Evolutionary conservation across 37 sponge, comb jelly and placozoan species (phyloP).

Genomic region (Spongilla lacustris): DNA sequence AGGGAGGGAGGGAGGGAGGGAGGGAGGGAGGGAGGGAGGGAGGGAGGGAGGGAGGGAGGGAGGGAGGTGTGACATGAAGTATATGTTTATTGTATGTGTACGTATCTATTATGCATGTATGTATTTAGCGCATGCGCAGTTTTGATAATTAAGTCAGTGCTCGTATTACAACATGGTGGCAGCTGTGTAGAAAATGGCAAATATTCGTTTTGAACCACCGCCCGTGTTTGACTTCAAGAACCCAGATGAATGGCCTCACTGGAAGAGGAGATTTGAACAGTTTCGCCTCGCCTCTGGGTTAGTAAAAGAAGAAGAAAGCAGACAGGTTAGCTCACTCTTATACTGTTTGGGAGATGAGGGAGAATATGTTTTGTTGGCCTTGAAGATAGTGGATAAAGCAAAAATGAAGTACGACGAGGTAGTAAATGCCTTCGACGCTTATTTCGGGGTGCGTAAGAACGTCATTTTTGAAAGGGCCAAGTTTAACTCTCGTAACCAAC

Average conservation of each 20-base stretch:
- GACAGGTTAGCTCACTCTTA: background rate
- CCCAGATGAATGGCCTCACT: background rate
- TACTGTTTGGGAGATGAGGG: conserved; percentile 23
- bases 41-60: too few relatives aligned
- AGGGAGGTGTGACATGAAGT: conserved; percentile 1
- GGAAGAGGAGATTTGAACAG: conserved; percentile 5
- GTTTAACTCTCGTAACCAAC: conserved; percentile 6
- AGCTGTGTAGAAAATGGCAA: background rate
- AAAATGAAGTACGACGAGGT: background rate
- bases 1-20: too few relatives aligned
- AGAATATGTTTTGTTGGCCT: background rate
- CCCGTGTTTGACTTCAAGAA: conserved; percentile 1
- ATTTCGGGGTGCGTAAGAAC: background rate
- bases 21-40: too few relatives aligned
- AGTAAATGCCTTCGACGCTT: background rate
- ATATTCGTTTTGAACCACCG: background rate
- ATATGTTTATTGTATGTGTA: background rate
- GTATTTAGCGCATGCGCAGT: too few relatives aligned
- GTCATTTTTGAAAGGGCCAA: conserved; percentile 14
- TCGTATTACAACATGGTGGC: background rate
- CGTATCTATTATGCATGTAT: too few relatives aligned
- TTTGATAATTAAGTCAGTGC: too few relatives aligned
- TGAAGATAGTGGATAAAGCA: background rate
- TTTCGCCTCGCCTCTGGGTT: background rate
- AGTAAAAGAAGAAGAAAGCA: background rate